Evolutionary conservation across 2,888 invertebrate species (phyloP), one percentile per base, ranked within the genome.

Genomic region (Phortica magna): DNA sequence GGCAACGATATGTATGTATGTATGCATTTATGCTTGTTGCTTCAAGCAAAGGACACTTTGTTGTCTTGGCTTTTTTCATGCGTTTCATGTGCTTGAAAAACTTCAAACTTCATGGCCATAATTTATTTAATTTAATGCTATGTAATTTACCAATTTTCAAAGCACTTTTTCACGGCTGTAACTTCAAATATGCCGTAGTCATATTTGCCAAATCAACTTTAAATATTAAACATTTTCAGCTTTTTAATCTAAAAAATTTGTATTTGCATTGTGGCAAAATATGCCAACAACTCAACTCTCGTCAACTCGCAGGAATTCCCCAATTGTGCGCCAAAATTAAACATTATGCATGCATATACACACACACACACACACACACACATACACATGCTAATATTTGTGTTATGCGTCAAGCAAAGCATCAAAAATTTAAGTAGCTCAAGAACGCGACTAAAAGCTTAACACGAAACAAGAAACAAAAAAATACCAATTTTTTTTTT

Each of bases 241-340:
- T 57, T n/a, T 57, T 57, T 31, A 31, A 31, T 31, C 31, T 31
- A 31, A 31, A 31, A 31, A 31, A n/a, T n/a, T 31, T 31, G 31
- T 31, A 31, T 31, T 31, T 31, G 31, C 31, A 48, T 6, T 1
- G 48, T 14, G 14, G 48, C 48, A 48, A 48, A 48, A 59, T 59
- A 19, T 9, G 59, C 19, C 7, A 31, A 31, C 31, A 31, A 31
- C 59, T 59, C n/a, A 59, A 59, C 2, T 59, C 14, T 12, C 6
- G 59, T 59, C 10, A 59, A n/a, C 59, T 61, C 74, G 42, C 75
- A 70, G 73, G 53, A 80, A 76, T 76, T 74, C 76, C 76, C 75
- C 71, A 83, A 75, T 75, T 14, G 76, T 76, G 75, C 80, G 81
- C 77, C 83, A 83, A 88, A 87, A 82, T 84, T 83, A 81, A 86